phyloP scores from a whole-genome alignment of 1,140 invertebrate genomes.

The Drosophila sulfurigaster region DNA sequence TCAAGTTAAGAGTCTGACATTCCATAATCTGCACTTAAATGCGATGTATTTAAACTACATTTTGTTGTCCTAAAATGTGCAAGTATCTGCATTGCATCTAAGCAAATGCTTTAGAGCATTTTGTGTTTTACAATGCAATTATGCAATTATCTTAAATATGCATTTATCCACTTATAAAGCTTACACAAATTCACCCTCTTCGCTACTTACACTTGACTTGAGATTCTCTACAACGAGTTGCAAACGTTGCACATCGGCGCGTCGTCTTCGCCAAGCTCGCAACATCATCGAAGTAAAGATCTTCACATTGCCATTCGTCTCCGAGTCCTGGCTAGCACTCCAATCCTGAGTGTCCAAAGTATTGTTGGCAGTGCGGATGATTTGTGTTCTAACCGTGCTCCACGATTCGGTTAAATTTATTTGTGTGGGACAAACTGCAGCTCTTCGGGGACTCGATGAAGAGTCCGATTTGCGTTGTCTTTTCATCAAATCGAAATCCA shows the following conservation, averaged over 20 bases:
- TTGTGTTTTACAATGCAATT: no score
- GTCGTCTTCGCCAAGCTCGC: slow-evolving; percentile 65
- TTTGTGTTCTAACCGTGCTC: neutral
- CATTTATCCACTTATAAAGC: no score
- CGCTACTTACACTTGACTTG: slow-evolving; percentile 47
- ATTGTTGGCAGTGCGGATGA: neutral
- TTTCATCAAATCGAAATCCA: slow-evolving; percentile 4
- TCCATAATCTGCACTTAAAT: no score
- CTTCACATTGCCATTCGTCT: slow-evolving; percentile 43
- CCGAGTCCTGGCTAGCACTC: neutral
- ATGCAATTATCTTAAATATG: no score
- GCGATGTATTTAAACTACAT: no score
- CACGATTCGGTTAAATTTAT: neutral
- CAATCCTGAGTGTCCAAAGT: neutral
- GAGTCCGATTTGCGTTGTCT: neutral
- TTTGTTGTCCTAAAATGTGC: no score
- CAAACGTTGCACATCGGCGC: slow-evolving; percentile 57
- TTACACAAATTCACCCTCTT: neutral
- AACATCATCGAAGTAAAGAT: slow-evolving; percentile 67
- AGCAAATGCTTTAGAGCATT: no score
- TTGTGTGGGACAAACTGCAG: neutral
- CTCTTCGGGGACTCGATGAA: neutral
- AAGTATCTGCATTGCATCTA: no score
- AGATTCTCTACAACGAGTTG: slow-evolving; percentile 44
- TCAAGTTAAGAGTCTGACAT: no score